phyloP scores from a whole-genome alignment of 2,888 invertebrate genomes.

The Euplexia lucipara region DNA sequence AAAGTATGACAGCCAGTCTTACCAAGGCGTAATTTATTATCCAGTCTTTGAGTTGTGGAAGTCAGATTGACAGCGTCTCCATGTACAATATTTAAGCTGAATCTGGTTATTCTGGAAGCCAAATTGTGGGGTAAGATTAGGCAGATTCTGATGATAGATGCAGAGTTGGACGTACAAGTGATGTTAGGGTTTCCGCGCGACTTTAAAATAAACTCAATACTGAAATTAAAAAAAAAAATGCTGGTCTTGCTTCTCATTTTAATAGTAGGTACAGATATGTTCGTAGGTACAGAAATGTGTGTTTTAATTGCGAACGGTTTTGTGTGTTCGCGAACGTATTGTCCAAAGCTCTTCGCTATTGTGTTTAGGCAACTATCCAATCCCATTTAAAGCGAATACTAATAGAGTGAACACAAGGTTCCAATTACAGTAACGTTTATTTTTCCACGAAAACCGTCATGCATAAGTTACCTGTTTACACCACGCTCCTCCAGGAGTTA shows the following conservation, averaged over 20 bases:
- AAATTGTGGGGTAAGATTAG: too few relatives aligned
- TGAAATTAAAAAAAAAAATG: background rate
- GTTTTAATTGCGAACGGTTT: conserved; percentile 23
- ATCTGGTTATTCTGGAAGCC: too few relatives aligned
- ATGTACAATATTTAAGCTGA: too few relatives aligned
- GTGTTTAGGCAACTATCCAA: background rate
- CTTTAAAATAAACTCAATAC: too few relatives aligned
- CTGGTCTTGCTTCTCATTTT: too few relatives aligned
- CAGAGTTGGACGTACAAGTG: background rate
- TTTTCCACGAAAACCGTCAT: background rate
- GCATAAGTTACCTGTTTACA: conserved; percentile 5
- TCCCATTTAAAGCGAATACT: background rate
- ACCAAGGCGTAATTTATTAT: too few relatives aligned
- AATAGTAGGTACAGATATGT: too few relatives aligned
- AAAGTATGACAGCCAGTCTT: too few relatives aligned
- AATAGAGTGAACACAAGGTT: background rate
- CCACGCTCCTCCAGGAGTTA: background rate
- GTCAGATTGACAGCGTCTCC: too few relatives aligned
- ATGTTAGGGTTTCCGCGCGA: background rate
- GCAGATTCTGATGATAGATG: too few relatives aligned
- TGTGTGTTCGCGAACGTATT: conserved; percentile 19
- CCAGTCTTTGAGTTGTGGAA: too few relatives aligned
- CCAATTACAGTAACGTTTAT: background rate
- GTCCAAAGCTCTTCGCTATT: background rate
- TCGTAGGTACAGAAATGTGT: background rate